Base-by-base conservation (phyloP, 2,797 vertebrate species). In the Gambusia yucatana region DNA sequence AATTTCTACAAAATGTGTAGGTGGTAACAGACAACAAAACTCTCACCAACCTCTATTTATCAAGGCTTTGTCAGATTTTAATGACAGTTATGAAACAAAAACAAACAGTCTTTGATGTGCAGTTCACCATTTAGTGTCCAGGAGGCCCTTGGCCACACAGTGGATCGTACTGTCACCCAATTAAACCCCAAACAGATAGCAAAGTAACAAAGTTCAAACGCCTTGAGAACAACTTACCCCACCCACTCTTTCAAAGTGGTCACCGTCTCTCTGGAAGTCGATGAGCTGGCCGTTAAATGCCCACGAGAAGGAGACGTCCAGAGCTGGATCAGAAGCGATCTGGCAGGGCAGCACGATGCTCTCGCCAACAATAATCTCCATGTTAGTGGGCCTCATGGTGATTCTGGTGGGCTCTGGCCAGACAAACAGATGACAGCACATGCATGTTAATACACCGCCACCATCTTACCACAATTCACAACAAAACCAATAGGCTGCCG, bases 341-440 rank as follows among this genome's bases (percentile, higher is more conserved):
- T 98, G 98, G 95, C 98, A 99, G 46, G 97, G 97, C 85, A 99
- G 81, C 87, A 99, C 96, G 0, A 98, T 94, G 2, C 98, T 99
- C 93, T 98, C 98, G 50, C 98, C 98, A 75, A 99, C 98, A 1
- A 97, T 96, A 72, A 98, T 98, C 90, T 99, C 97, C 96, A 97
- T 95, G 94, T 97, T 97, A 78, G 96, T 97, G 9, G 98, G 98
- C n/a, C 97, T 97, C 94, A 97, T 80, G 77, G 92, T 98, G 89
- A 99, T 98, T 90, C 95, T 96, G 3, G 97, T 99, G 72, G 98
- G 97, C 85, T 99, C 98, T 99, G 95, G 86, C 71, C 82, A 88
- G 72, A 89, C 82, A 90, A 55, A 95, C 77, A 92, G 81, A 92
- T 33, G 78, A 91, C 84, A 88, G 74, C 16, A 69, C 78, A 79